Base-by-base conservation (phyloP, 2,113 vertebrate species). In the Myotis brandtii region DNA sequence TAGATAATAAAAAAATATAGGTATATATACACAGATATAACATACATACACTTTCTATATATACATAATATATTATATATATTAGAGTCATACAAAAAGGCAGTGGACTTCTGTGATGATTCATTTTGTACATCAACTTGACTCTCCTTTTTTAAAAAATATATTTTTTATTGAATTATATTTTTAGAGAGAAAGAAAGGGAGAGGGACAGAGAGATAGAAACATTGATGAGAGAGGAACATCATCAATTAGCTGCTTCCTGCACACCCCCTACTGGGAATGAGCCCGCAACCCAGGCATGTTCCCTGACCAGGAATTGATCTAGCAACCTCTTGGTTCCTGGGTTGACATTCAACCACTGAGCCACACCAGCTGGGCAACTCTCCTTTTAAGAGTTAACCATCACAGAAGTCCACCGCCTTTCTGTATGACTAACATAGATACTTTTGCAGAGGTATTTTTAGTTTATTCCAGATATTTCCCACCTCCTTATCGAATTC, bases 1-100 rank as follows among this genome's bases (percentile, higher is more conserved):
- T 99, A 99, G 99, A 99, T 99, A 99, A 99, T 99, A 98, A 98
- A 93, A 46, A 73, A 14, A 69, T 48, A 48, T 85, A 5, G 50
- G 6, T 48, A 59, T 81, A 69, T 56, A 30, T 21, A 37, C 9
- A 32, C 46, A 32, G 9, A 48, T 20, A 43, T 32, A 77, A 52
- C 54, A 84, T 50, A 37, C 59, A 66, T n/a, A 81, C 14, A 70
- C 82, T 50, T 34, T 48, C 27, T 43, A 64, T 66, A 64, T 86
- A 40, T 76, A 66, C 16, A 23, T n/a, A 12, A 25, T 5, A 46
- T 66, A 20, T 21, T 40, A n/a, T 32, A 69, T 48, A 32, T 67
- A n/a, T n/a, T 27, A 59, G 23, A 64, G 11, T 64, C 62, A 64
- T 66, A 32, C 25, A 30, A 32, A 66, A 66, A 66, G 30, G 62